These are phyloP conservation scores for Dallia pectoralis DNA, from an alignment of 2,797 vertebrate genomes.

Conservation along the genomic window DNA sequence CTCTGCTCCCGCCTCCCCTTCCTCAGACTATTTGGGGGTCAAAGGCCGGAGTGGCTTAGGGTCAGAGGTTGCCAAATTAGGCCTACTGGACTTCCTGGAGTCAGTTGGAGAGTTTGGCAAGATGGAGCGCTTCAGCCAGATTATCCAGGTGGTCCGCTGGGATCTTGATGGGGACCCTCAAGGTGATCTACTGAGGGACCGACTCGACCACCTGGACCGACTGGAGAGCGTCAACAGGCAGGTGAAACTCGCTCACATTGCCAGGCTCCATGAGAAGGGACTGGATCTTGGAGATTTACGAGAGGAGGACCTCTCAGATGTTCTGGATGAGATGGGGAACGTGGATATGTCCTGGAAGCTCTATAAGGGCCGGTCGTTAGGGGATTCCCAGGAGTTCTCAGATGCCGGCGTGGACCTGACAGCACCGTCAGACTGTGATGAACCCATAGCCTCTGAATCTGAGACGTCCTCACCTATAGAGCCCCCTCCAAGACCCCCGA, in stretches of 20 bases:
- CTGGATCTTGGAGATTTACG: conserved; percentile 71
- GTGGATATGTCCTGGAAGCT: conserved; percentile 73
- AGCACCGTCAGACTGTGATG: conserved; percentile 75
- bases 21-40: conserved; percentile 68
- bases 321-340: conserved; percentile 77
- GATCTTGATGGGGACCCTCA: conserved; percentile 74
- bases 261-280: conserved; percentile 73
- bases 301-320: conserved; percentile 70
- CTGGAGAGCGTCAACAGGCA: conserved; percentile 79
- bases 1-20: conserved; percentile 72
- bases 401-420: conserved; percentile 81
- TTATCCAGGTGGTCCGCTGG: conserved; percentile 77
- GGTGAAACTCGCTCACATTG: conserved; percentile 68
- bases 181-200: conserved; percentile 73
- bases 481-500: conserved; percentile 74
- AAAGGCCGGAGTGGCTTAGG: conserved; percentile 55
- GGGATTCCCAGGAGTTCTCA: conserved; percentile 77
- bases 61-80: conserved; percentile 67
- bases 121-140: conserved; percentile 78
- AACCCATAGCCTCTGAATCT: conserved; percentile 69
- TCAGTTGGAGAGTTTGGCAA: conserved; percentile 79
- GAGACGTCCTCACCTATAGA: conserved; percentile 69
- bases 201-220: conserved; percentile 75
- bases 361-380: conserved; percentile 64
- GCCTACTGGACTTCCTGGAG: conserved; percentile 76